Conservation (phyloP, 2,113 vertebrate genomes). For the Origma solitaria region DNA sequence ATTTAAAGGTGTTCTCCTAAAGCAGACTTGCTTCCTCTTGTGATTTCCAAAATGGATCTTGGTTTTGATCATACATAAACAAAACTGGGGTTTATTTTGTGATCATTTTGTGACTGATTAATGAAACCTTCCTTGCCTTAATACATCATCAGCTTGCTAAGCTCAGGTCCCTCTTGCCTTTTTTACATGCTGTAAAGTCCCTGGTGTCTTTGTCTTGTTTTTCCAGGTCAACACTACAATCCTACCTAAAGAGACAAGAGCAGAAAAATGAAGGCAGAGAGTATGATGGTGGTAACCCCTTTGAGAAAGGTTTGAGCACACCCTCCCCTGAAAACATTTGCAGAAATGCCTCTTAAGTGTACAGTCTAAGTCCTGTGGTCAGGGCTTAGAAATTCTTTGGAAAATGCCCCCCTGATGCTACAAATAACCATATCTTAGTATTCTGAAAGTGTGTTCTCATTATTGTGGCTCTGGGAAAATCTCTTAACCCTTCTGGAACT, state of each 20-base stretch:
- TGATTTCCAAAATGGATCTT: neutral
- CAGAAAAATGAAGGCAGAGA: conserved; percentile 34
- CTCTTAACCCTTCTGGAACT: neutral
- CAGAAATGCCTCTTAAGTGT: neutral
- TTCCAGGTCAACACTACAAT: conserved; percentile 86
- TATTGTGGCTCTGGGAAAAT: neutral
- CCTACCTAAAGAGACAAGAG: conserved; percentile 85
- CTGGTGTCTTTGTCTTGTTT: neutral
- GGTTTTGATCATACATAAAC: neutral
- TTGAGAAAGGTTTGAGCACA: conserved; percentile 78
- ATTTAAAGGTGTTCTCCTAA: neutral
- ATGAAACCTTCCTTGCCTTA: neutral
- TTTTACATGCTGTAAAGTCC: neutral
- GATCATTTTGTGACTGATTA: neutral
- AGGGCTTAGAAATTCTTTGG: neutral
- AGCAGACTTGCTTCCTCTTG: neutral
- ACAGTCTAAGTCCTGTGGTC: neutral
- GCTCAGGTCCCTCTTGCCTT: neutral
- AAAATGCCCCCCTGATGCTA: neutral
- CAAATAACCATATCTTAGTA: neutral
- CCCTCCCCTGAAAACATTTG: neutral
- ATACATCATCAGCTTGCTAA: neutral
- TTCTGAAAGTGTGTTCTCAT: neutral
- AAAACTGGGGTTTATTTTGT: fast-evolving
- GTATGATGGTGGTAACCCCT: conserved; percentile 73